Evolutionary conservation across 2,797 vertebrate species (phyloP), one percentile per base, ranked within the genome.

Genomic region (Pogonophryne albipinna): DNA sequence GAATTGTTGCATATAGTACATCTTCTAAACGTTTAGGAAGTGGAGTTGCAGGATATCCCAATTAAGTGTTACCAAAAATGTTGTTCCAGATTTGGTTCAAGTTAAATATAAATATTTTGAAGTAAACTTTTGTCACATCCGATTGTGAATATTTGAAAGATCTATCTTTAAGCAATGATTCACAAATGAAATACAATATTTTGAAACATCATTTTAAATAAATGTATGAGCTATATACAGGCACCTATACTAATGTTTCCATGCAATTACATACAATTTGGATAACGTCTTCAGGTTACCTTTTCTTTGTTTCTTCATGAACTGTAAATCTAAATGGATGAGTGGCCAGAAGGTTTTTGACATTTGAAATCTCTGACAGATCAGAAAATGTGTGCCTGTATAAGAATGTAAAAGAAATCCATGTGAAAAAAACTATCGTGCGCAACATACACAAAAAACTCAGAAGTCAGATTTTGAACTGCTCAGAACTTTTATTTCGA

Each of bases 401-500:
- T 58, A 4, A 5, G 17, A 23, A 38, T 38, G 34, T 38, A 4
- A 27, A 27, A 27, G 4, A 65, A 45, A 47, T 10, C 10, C 15
- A 46, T 15, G 4, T 56, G 9, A 44, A 49, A 67, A 38, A 47
- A 10, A 56, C 4, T 16, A 45, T 42, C 0, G 42, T 1, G 4
- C 7, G 65, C 13, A 71, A 71, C 64, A 64, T 0, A 66, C 38
- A 60, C 20, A 23, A 47, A 75, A 76, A 71, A 68, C 12, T 17
- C 41, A 27, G 10, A 23, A 49, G 49, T 76, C 67, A 71, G 23
- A 41, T 19, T 74, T 83, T 86, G 89, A 93, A 96, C 95, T 79
- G 95, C 93, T 97, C 93, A 96, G 94, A 96, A 96, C 86, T 92
- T 98, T 98, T 97, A 98, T 97, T 97, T 94, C 71, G 88, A 95